phyloP scores from a whole-genome alignment of 2,797 vertebrate species.

The Pelobates cultripes region DNA sequence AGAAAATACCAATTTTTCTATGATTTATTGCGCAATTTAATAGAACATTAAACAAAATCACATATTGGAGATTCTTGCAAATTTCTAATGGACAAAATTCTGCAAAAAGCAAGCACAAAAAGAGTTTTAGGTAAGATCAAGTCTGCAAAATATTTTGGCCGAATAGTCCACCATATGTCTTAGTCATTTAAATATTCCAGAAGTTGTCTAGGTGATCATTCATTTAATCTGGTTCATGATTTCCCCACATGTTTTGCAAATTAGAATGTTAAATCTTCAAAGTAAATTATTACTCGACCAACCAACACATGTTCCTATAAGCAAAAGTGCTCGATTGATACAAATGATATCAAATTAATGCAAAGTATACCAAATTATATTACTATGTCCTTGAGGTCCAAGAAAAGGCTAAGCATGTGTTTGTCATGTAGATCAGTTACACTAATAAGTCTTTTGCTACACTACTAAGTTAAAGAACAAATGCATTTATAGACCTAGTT shows the following conservation, averaged over 20 bases:
- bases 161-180: background rate
- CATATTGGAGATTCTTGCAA: constrained; percentile 34
- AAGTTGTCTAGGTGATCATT: background rate
- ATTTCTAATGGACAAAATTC: constrained; percentile 40
- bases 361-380: too few relatives aligned
- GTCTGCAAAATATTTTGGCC: background rate
- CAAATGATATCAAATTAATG: too few relatives aligned
- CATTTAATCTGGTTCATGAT: background rate
- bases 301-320: too few relatives aligned
- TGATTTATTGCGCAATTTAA: constrained; percentile 52
- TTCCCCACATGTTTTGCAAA: background rate
- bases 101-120: constrained; percentile 10
- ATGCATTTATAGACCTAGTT: too few relatives aligned
- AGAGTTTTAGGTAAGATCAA: constrained; percentile 13
- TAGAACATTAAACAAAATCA: constrained; percentile 43
- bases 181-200: background rate
- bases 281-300: background rate
- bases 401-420: too few relatives aligned
- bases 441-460: too few relatives aligned
- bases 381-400: too few relatives aligned
- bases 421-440: too few relatives aligned
- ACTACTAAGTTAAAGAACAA: too few relatives aligned
- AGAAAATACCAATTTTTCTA: constrained; percentile 40
- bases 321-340: too few relatives aligned
- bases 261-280: background rate